phyloP scores from a whole-genome alignment of 37 sponge, comb jelly and placozoan genomes.

The Tethya wilhelma region DNA sequence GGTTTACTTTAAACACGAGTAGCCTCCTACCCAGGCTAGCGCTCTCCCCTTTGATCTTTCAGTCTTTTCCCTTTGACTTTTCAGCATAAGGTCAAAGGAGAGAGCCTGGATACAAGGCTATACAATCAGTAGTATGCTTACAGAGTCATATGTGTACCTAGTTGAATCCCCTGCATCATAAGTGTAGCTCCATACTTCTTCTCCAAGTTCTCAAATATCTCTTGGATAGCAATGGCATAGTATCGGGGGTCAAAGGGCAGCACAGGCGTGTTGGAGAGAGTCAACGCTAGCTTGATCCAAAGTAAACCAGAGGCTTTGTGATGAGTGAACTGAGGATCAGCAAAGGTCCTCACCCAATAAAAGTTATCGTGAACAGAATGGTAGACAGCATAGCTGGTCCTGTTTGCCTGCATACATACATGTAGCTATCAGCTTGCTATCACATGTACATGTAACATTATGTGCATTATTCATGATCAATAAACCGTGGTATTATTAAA shows the following conservation, averaged over 20 bases:
- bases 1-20: too few species aligned
- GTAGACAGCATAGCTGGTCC: slow-evolving; percentile 59
- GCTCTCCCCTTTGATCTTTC: too few species aligned
- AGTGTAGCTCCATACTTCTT: slow-evolving; percentile 19
- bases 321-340: slow-evolving; percentile 57
- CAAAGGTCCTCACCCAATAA: slow-evolving; percentile 58
- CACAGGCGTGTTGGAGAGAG: slow-evolving; percentile 56
- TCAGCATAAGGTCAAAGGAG: too few species aligned
- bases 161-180: slow-evolving; percentile 17
- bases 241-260: slow-evolving; percentile 55
- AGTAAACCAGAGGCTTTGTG: slow-evolving; percentile 55
- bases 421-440: too few species aligned
- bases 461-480: too few species aligned
- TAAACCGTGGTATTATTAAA: too few species aligned
- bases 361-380: slow-evolving; percentile 83
- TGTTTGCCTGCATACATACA: slow-evolving; percentile 28
- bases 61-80: too few species aligned
- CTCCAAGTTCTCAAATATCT: slow-evolving; percentile 14
- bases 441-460: too few species aligned
- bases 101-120: too few species aligned
- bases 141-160: too few species aligned
- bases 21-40: too few species aligned
- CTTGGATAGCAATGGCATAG: slow-evolving; percentile 29
- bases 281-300: slow-evolving; percentile 53
- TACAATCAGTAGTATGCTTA: too few species aligned